phyloP scores from a whole-genome alignment of 2,888 invertebrate genomes.

The Tromatobia lineatoria region DNA sequence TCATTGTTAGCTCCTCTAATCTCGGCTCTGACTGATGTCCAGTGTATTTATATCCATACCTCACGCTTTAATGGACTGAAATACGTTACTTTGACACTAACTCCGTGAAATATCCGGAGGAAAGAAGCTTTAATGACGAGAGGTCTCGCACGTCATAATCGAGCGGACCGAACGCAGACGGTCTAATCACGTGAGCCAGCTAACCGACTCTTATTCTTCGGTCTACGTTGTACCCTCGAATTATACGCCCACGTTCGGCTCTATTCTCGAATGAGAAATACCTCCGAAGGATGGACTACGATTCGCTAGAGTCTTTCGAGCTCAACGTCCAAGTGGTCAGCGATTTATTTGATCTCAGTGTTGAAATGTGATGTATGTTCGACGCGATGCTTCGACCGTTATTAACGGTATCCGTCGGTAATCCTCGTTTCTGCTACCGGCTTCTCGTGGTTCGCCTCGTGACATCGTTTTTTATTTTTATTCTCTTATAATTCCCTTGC shows the following conservation, averaged over 20 bases:
- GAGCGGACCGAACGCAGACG: conserved; percentile 3
- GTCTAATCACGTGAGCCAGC: conserved; percentile 36
- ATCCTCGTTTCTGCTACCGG: background rate
- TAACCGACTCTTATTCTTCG: conserved; percentile 16
- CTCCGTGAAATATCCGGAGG: conserved; percentile 48
- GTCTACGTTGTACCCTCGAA: conserved; percentile 18
- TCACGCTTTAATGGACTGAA: conserved; percentile 45
- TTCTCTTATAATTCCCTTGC: background rate
- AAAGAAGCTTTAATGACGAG: conserved; percentile 44
- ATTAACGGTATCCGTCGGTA: background rate
- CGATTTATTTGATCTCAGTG: conserved; percentile 51
- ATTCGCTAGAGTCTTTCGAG: background rate
- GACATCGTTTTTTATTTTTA: background rate
- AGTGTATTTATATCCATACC: background rate
- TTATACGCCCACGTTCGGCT: conserved; percentile 45
- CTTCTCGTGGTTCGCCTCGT: background rate
- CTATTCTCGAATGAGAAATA: conserved; percentile 38
- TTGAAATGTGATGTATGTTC: conserved; percentile 49
- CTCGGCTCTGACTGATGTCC: conserved; percentile 23
- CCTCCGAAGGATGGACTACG: conserved; percentile 16
- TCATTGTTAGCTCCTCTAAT: conserved; percentile 50
- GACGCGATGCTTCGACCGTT: background rate
- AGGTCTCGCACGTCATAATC: conserved; percentile 28
- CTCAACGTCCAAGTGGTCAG: conserved; percentile 21
- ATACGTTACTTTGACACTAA: conserved; percentile 54